phyloP scores from a whole-genome alignment of 2,888 invertebrate genomes.

The Aphidoletes aphidimyza region DNA sequence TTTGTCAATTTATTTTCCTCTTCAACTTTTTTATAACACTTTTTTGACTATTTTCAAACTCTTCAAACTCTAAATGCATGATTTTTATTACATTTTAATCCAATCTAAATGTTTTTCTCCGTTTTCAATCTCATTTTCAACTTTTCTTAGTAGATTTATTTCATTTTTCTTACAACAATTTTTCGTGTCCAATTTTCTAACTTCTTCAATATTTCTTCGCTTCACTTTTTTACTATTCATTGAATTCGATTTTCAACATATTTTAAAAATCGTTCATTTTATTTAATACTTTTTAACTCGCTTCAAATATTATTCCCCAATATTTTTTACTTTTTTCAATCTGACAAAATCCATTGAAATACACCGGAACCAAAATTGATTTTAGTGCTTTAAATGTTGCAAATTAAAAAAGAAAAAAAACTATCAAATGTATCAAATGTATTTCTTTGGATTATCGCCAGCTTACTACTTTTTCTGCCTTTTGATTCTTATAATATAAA shows the following conservation, averaged over 20 bases:
- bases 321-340: constrained; percentile 15
- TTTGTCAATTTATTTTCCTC: no score
- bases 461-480: not conserved
- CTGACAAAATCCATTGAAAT: not conserved
- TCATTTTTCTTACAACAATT: not conserved
- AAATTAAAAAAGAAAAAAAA: no score
- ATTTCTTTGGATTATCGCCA: not conserved
- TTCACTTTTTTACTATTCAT: not conserved
- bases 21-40: not conserved
- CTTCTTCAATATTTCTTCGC: not conserved
- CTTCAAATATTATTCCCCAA: not conserved
- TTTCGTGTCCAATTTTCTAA: not conserved
- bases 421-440: not conserved
- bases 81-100: no score
- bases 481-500: not conserved
- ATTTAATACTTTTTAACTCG: not conserved
- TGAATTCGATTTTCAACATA: not conserved
- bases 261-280: not conserved
- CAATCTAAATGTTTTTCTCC: no score
- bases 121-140: not conserved
- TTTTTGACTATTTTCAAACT: not conserved
- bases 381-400: no score
- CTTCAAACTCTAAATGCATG: no score
- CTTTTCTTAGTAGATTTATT: not conserved
- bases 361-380: no score